Evolutionary conservation across 2,888 invertebrate species (phyloP).

Genomic region (Coremacera marginata): DNA sequence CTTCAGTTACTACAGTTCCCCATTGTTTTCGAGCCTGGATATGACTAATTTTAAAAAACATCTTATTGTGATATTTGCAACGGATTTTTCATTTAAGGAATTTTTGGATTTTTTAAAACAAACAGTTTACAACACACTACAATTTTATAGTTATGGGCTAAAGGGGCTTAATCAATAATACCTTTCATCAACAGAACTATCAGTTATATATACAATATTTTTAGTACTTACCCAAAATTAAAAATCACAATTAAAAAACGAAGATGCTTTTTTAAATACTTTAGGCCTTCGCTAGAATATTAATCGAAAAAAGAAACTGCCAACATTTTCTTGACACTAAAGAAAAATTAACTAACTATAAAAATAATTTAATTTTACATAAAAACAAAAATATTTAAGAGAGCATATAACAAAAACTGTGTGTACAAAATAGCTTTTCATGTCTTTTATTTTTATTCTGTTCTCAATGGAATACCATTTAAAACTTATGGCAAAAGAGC

Average conservation of each 20-base stretch:
- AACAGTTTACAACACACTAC: no score
- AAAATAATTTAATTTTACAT: constrained; percentile 20
- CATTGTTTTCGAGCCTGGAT: no score
- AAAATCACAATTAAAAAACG: not conserved
- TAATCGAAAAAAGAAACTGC: not conserved
- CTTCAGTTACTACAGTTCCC: no score
- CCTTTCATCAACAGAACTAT: no score
- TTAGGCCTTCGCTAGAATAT: no score
- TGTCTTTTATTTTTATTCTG: not conserved
- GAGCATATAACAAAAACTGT: constrained; percentile 50
- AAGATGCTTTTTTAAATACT: not conserved
- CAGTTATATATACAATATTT: not conserved
- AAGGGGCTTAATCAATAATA: no score
- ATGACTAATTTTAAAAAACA: no score
- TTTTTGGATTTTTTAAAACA: no score
- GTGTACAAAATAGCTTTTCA: constrained; percentile 53
- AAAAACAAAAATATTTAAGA: constrained; percentile 3
- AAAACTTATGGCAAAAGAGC: not conserved
- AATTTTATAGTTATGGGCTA: no score
- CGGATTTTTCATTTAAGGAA: no score
- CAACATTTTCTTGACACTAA: not conserved
- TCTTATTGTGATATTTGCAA: no score
- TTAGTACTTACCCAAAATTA: not conserved
- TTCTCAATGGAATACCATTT: not conserved
- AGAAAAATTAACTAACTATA: constrained; percentile 39